Evolutionary conservation across 2,113 vertebrate genomes (phyloP).

Genomic region (Fukomys damarensis): DNA sequence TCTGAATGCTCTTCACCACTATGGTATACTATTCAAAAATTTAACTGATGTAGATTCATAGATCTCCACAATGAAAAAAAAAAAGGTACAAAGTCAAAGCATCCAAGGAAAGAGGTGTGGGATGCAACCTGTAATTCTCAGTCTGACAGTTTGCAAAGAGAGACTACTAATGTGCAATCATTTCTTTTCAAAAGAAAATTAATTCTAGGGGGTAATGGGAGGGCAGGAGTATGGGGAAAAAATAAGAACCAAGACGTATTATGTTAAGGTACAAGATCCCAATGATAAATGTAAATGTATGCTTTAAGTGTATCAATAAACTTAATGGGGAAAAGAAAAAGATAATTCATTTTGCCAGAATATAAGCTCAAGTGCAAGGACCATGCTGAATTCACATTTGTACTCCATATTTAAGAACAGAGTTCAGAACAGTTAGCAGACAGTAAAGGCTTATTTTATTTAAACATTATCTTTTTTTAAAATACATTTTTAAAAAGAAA

Average conservation of each 20-base stretch:
- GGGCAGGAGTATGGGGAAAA: too few relatives aligned
- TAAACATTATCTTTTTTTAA: background rate
- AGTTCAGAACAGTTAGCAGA: conserved; percentile 6
- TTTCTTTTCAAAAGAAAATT: background rate
- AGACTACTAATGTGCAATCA: background rate
- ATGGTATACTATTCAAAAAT: background rate
- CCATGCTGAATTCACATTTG: background rate
- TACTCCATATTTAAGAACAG: conserved; percentile 25
- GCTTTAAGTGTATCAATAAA: too few relatives aligned
- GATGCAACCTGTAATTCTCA: background rate
- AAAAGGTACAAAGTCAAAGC: conserved; percentile 24
- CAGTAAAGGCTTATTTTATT: conserved; percentile 9
- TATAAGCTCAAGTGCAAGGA: background rate
- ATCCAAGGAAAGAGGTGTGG: background rate
- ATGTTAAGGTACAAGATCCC: too few relatives aligned
- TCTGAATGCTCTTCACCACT: background rate
- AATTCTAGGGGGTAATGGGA: too few relatives aligned
- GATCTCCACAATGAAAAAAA: conserved; percentile 17
- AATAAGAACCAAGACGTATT: too few relatives aligned
- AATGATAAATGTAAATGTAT: too few relatives aligned
- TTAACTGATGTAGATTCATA: conserved; percentile 24
- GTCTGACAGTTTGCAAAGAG: background rate
- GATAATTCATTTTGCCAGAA: background rate
- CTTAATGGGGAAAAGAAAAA: too few relatives aligned
- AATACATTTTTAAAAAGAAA: background rate